Conservation (phyloP, 2,888 invertebrate genomes). For the Falcaria lacertinaria region DNA sequence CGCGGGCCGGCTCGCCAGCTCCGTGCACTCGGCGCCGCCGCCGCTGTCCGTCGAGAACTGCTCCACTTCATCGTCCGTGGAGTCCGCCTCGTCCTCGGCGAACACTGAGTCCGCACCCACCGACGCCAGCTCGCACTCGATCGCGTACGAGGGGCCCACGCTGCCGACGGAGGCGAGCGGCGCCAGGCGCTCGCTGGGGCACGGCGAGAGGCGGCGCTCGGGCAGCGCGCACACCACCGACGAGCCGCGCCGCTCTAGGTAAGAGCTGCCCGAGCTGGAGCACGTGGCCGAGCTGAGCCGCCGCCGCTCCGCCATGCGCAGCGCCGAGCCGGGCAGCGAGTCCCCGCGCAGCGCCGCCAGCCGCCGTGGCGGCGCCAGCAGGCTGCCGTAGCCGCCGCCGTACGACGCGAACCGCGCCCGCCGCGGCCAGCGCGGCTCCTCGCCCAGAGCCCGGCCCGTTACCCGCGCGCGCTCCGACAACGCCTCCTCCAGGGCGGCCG, state of each 20-base stretch:
- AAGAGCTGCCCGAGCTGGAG: constrained; percentile 91
- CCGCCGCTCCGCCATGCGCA: constrained; percentile 77
- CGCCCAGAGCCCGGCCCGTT: constrained; percentile 83
- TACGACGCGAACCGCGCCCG: constrained; percentile 69
- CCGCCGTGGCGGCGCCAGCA: constrained; percentile 84
- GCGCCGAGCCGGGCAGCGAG: constrained; percentile 81
- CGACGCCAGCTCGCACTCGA: constrained; percentile 85
- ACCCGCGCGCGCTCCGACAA: constrained; percentile 70
- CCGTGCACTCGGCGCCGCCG: constrained; percentile 68
- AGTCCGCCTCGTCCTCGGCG: constrained; percentile 84
- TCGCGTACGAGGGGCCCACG: constrained; percentile 83
- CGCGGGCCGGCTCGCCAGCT: constrained; percentile 59
- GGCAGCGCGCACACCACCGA: constrained; percentile 87
- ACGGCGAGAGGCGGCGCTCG: constrained; percentile 91
- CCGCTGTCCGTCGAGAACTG: constrained; percentile 92
- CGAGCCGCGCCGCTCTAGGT: constrained; percentile 89
- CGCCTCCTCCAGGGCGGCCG: constrained; percentile 85
- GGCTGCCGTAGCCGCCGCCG: constrained; percentile 84
- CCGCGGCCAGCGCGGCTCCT: constrained; percentile 80
- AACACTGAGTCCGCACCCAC: constrained; percentile 91
- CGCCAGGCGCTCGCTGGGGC: constrained; percentile 82
- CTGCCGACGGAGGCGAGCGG: constrained; percentile 90
- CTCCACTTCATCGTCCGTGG: constrained; percentile 91
- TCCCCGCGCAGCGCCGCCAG: constrained; percentile 78
- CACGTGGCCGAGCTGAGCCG: constrained; percentile 90